Evolutionary conservation across 2,888 invertebrate genomes (phyloP), one percentile per base, ranked within the genome.

Genomic region (Hirtodrosophila alboralis): DNA sequence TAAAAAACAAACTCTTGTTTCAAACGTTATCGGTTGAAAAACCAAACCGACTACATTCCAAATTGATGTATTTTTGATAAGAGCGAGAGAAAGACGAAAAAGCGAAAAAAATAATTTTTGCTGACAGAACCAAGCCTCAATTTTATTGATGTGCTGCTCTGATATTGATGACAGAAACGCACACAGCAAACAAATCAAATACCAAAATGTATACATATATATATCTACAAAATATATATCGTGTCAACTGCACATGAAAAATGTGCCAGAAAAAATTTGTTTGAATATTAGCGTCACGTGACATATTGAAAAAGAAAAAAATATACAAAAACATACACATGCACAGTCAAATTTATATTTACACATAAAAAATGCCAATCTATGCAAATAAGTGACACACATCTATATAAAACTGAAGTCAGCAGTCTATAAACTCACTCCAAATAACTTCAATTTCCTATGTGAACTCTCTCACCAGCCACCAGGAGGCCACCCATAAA

Each of bases 341-440:
- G n/a, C n/a, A n/a, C n/a, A 45, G 40, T 54, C 47, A 54, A 56
- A 65, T 68, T 65, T 75, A 70, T 84, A 63, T 79, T 49, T 47
- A 54, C 79, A 58, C 75, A 81, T 63, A 62, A 62, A 62, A 75
- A 54, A 71, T 62, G 61, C 45, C 86, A 85, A 83, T 78, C 79
- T 85, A 79, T 79, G 86, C 86, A 79, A 83, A 83, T 83, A 79
- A 78, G 65, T 85, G 57, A 40, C 44, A 52, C 65, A 78, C 79
- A 85, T 79, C 54, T 61, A 75, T 79, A 48, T 65, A n/a, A n/a
- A n/a, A 28, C 33, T 13, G 23, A 3, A 23, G 23, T 23, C 23
- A 23, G 8, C 6, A 0, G 13, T 37, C 2, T n/a, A 7, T 21
- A 7, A 4, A 23, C 31, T 23, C 21, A 38, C 7, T 6, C 23